Evolutionary conservation across 1,140 invertebrate genomes (phyloP), one percentile per base, ranked within the genome.

Genomic region (Drosophila rhopaloa): DNA sequence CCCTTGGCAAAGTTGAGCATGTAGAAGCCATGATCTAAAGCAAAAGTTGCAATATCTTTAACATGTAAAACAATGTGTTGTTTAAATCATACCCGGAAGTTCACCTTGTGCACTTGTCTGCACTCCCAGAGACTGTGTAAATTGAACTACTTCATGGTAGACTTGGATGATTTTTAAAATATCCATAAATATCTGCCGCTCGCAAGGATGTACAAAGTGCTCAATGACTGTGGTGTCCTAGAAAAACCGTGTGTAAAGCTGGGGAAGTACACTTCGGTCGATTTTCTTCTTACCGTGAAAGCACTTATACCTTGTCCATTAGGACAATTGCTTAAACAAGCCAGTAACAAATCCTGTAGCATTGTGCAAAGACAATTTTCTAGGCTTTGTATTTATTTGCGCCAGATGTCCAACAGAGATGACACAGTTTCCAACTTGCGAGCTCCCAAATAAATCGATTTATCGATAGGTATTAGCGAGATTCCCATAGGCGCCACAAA

Each of bases 1-100:
- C 95, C 95, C 90, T 94, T 93, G 24, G 94, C 94, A 62, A 95
- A 93, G 41, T 94, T 94, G 75, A 93, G 93, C 19, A 95, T 81
- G 81, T 96, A 96, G 16, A 94, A 76, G 3, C 95, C 94, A 57
- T 90, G 41, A 29, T 76, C 76, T 88, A 11, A 1, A 2, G 0
- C 35, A 55, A 29, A 46, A 16, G 0, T 40, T 44, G 54, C 7
- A 24, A 27, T 6, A 47, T 4, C 29, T 14, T 19, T 0, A 29
- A 32, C 11, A 9, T 1, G 0, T 16, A 14, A 13, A 13, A 3
- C 5, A 5, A 9, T 32, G 8, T 4, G 0, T 6, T 8, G 8
- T 9, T 50, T 13, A 5, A 46, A 11, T 13, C 10, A 48, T 53
- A 53, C 50, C 50, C 11, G 29, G 32, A 16, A 37, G 9, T 37